Evolutionary conservation across 2,797 vertebrate species (phyloP).

Genomic region (Lateolabrax maculatus): DNA sequence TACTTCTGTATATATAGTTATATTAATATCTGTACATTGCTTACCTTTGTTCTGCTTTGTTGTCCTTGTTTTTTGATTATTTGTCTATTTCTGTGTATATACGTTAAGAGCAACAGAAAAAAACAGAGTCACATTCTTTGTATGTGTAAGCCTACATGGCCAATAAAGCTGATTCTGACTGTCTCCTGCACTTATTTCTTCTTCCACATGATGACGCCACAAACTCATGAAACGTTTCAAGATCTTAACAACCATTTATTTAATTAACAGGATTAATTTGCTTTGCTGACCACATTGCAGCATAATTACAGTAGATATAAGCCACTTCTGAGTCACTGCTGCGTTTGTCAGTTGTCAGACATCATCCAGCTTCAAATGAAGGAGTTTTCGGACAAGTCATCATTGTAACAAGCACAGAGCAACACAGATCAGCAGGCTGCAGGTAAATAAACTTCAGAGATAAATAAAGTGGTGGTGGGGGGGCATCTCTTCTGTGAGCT

Average conservation of each 20-base stretch:
- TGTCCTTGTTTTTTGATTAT: too few species aligned
- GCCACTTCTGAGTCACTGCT: conserved; percentile 9
- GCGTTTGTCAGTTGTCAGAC: conserved; percentile 72
- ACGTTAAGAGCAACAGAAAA: too few species aligned
- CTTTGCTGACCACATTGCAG: background rate
- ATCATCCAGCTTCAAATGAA: conserved; percentile 56
- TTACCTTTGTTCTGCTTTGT: too few species aligned
- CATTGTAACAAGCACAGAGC: conserved; percentile 75
- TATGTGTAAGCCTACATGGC: too few species aligned
- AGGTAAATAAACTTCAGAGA: background rate
- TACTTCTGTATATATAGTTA: too few species aligned
- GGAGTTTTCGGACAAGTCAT: conserved; percentile 79
- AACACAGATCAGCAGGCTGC: conserved; percentile 8
- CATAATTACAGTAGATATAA: background rate
- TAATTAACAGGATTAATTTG: accelerated
- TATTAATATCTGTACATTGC: too few species aligned
- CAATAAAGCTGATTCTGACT: too few species aligned
- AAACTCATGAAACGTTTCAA: conserved; percentile 7
- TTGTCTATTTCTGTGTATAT: too few species aligned
- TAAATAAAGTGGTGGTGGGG: background rate
- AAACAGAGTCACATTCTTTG: too few species aligned
- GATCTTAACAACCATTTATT: conserved; percentile 11
- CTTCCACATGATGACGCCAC: conserved; percentile 65
- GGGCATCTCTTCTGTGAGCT: conserved; percentile 8
- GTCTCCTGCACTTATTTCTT: background rate